Evolutionary conservation across 2,888 invertebrate species (phyloP).

Genomic region (Beris chalybata): DNA sequence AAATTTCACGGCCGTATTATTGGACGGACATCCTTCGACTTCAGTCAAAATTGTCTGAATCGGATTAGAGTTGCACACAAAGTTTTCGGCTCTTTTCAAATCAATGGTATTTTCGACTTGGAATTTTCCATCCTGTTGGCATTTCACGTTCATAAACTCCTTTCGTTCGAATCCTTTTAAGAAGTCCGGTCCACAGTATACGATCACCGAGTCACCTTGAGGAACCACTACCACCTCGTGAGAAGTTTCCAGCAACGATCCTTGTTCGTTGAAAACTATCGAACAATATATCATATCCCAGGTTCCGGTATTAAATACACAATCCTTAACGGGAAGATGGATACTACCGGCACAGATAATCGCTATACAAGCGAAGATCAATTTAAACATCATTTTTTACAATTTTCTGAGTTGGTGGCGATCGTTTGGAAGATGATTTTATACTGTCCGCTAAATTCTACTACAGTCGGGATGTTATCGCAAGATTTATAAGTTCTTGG

Average conservation of each 20-base stretch:
- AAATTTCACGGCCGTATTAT: constrained; percentile 42
- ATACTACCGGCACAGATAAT: constrained; percentile 6
- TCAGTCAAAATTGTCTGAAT: constrained; percentile 44
- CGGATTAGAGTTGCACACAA: constrained; percentile 45
- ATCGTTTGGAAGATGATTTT: too few species aligned
- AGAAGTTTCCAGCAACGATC: constrained; percentile 37
- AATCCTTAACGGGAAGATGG: constrained; percentile 16
- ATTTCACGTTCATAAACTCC: constrained; percentile 13
- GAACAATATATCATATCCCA: constrained; percentile 42
- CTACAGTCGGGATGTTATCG: too few species aligned
- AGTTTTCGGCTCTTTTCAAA: constrained; percentile 37
- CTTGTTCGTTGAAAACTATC: constrained; percentile 40
- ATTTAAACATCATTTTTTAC: constrained; percentile 4
- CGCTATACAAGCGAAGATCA: background rate
- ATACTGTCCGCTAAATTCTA: too few species aligned
- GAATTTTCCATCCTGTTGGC: constrained; percentile 20
- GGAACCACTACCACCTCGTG: constrained; percentile 16
- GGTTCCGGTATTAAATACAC: constrained; percentile 40
- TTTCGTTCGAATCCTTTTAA: constrained; percentile 6
- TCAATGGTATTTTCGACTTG: constrained; percentile 19
- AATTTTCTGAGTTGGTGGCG: too few species aligned
- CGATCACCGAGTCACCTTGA: constrained; percentile 2
- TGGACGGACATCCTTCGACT: constrained; percentile 43
- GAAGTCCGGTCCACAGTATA: constrained; percentile 32
- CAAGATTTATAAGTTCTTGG: too few species aligned